Base-by-base conservation (phyloP, 2,888 invertebrate genomes). In the Apeira syringaria region DNA sequence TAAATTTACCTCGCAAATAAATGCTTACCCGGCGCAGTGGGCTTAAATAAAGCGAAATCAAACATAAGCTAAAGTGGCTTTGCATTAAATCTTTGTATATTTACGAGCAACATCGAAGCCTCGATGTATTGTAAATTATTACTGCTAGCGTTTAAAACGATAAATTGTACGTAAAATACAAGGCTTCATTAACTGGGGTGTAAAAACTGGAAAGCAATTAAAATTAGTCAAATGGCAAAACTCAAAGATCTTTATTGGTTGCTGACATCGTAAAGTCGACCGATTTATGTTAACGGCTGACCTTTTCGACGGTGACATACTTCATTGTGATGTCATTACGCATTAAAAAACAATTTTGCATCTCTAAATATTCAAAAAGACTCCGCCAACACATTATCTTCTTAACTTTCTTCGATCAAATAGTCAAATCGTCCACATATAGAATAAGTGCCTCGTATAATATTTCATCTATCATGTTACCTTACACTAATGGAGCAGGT, bases 171-270 rank as follows among this genome's bases (percentile, higher is more conserved):
- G 66, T 80, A 69, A 76, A 76, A 77, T 74, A 76, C 71, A 68
- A 65, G 61, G 60, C 64, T 58, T 64, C 66, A 76, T 76, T 70
- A 67, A 68, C 64, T 66, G 57, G 64, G 63, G 68, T 60, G 66
- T 80, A 75, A 81, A 82, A 80, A 79, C 74, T 61, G 66, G 61
- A 66, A 60, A 68, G 74, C 70, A 75, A 80, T 82, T 80, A 81
- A 84, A 83, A 82, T 83, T 81, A 80, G 77, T 78, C 70, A 79
- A 83, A 82, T 66, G 67, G 77, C 77, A 69, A 71, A 77, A 73
- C 69, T 67, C 35, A 60, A 65, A 65, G 68, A 69, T 68, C 63
- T 82, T 84, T 80, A 80, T 79, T 68, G 72, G 62, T 62, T 59
- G 61, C 62, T 65, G 57, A 66, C 63, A 65, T 78, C 78, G 75